Base-by-base conservation (phyloP, 2,113 vertebrate genomes). In the Pelobates fuscus region DNA sequence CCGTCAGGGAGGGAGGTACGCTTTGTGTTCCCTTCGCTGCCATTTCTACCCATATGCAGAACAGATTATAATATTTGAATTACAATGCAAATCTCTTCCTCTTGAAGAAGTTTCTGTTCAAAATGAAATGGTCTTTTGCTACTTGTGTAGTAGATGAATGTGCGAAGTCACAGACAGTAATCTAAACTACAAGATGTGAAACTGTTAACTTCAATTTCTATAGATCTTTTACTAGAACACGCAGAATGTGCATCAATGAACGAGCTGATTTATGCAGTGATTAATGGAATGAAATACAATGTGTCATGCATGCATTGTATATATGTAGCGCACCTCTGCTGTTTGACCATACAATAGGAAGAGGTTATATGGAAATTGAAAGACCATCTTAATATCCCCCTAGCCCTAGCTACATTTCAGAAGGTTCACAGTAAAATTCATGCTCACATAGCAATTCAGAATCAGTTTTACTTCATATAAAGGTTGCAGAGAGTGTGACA, bases 1-100 rank as follows among this genome's bases (percentile, higher is more conserved):
- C 37, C 60, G 52, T 46, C 32, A 52, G 55, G 18, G 41, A 76
- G 41, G 54, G 54, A 21, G 10, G 17, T 8, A 46, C 15, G 63
- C 54, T 61, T 60, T 68, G 64, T 68, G 58, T 52, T 59, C n/a
- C n/a, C 23, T 68, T 25, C 58, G 61, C 59, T 77, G 65, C 64
- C 55, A 60, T 68, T 49, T 68, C 61, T 77, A 61, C 41, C 64
- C 10, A 65, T 68, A 23, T 68, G 73, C 73, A 68, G 41, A 26
- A 29, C 43, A 30, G 41, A 67, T 60, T 68, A 68, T 52, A 77
- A 49, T 23, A 61, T 77, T 68, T 77, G 64, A 75, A 75, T 75
- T 59, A 75, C 72, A 75, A 75, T 75, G 63, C 59, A 67, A 75
- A 75, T 75, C 63, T 67, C 21, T 60, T 55, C 63, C 54, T 59